phyloP scores from a whole-genome alignment of 2,113 vertebrate genomes.

The Centropus unirufus region DNA sequence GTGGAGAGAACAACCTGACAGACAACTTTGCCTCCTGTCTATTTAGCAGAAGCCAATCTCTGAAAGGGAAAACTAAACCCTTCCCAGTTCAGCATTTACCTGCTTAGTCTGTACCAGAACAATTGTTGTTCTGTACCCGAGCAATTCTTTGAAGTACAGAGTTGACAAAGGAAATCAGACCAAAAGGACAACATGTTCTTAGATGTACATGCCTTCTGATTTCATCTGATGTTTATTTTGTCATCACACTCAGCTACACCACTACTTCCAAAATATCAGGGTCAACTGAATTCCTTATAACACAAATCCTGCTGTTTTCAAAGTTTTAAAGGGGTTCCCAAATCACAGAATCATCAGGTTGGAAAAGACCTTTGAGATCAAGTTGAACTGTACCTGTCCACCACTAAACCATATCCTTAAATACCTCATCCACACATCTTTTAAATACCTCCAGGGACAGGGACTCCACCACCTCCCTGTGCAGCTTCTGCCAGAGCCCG shows the following conservation, averaged over 20 bases:
- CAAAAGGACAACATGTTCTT: neutral
- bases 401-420: too few species aligned
- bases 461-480: too few species aligned
- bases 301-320: neutral
- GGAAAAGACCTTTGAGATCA: too few species aligned
- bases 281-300: neutral
- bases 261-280: neutral
- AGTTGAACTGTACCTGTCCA: too few species aligned
- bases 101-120: neutral
- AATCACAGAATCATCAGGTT: neutral
- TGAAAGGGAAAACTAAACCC: neutral
- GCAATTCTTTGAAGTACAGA: neutral
- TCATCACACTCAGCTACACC: neutral
- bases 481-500: too few species aligned
- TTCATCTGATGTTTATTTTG: neutral
- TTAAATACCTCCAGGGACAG: too few species aligned
- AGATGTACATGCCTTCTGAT: neutral
- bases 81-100: neutral
- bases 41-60: neutral
- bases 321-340: neutral
- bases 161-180: neutral
- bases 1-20: neutral
- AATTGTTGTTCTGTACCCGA: neutral
- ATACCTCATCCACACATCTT: too few species aligned
- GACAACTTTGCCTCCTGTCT: neutral